Conservation (phyloP, 2,888 invertebrate species). For the Ophion ellenae region DNA sequence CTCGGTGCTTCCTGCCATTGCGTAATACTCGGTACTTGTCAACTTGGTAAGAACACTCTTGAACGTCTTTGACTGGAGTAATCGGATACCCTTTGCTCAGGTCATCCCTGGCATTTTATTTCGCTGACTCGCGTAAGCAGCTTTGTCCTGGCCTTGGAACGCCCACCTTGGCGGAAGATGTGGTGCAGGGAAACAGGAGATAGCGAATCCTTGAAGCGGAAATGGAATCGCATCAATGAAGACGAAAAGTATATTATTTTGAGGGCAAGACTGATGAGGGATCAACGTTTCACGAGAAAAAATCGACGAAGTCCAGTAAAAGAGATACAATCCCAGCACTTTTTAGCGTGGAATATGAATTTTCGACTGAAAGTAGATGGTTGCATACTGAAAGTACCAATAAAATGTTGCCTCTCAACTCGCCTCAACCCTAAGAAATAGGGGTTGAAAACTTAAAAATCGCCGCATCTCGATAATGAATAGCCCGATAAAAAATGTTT, state of each 20-base stretch:
- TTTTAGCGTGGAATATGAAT: too few species aligned
- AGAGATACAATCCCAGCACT: too few species aligned
- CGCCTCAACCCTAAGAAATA: too few species aligned
- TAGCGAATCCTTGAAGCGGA: background rate
- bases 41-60: constrained; percentile 13
- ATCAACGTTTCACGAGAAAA: background rate
- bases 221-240: background rate
- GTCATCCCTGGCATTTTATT: constrained; percentile 16
- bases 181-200: background rate
- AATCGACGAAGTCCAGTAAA: background rate
- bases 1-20: background rate
- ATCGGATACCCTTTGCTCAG: constrained; percentile 31
- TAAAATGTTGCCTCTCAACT: too few species aligned
- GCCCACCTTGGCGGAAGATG: background rate
- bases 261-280: too few species aligned
- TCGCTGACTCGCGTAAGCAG: background rate
- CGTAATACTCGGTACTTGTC: constrained; percentile 2
- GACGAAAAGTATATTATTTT: background rate
- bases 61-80: constrained; percentile 24
- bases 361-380: too few species aligned
- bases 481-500: too few species aligned
- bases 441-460: too few species aligned
- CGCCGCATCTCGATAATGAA: too few species aligned
- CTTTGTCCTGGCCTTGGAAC: constrained; percentile 18
- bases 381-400: too few species aligned